Percentiles rank a stretch among this genome's conserved stretches.
phyloP scores from a whole-genome alignment of 2,888 invertebrate species.

The Heliconius charithonia region DNA sequence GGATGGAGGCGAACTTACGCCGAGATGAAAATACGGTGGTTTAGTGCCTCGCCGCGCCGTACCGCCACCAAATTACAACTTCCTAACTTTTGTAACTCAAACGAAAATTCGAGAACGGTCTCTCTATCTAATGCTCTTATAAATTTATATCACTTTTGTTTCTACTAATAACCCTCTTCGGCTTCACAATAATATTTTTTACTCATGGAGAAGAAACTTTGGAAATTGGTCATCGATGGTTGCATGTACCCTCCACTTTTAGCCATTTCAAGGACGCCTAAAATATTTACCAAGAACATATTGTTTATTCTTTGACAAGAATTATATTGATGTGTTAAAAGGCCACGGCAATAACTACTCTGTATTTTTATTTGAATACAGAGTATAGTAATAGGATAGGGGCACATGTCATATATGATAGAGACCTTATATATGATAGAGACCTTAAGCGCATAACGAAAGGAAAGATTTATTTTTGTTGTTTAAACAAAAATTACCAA shows the following conservation, averaged over 20 bases:
- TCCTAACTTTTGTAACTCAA: conserved; percentile 39
- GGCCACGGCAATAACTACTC: background rate
- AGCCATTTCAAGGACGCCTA: background rate
- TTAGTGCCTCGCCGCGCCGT: conserved; percentile 27
- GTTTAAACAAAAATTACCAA: no score
- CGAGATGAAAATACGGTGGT: conserved; percentile 31
- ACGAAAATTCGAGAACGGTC: conserved; percentile 25
- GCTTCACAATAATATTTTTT: conserved; percentile 9
- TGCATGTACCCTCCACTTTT: background rate
- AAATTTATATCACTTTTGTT: conserved; percentile 10
- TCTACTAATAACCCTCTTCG: conserved; percentile 1
- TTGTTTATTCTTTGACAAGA: background rate
- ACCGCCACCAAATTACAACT: conserved; percentile 40
- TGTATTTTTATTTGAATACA: background rate
- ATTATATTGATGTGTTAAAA: background rate
- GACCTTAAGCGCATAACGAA: no score
- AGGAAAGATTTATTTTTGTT: no score
- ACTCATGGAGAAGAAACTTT: background rate
- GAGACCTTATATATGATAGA: no score
- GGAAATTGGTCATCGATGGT: background rate
- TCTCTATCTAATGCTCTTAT: conserved; percentile 26
- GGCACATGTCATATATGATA: background rate
- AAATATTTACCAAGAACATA: background rate
- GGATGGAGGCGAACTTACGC: conserved; percentile 25
- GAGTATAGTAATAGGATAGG: no score